Conservation (phyloP, 2,888 invertebrate genomes). For the Thecophora atra region DNA sequence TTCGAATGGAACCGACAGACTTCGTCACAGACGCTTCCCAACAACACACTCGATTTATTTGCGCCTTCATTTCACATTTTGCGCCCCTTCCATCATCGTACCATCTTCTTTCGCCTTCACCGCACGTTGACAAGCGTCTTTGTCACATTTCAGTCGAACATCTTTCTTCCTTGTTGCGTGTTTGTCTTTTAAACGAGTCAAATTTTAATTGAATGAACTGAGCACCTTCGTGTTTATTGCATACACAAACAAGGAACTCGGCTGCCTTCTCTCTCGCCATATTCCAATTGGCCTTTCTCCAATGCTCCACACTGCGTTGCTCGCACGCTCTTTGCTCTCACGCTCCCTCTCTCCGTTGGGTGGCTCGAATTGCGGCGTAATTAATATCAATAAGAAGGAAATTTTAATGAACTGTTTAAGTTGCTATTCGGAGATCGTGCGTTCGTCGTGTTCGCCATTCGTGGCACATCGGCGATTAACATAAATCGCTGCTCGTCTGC, state of each 20-base stretch:
- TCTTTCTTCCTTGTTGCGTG: neutral
- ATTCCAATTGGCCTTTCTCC: too few relatives aligned
- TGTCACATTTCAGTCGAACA: constrained; percentile 12
- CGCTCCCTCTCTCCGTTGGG: too few relatives aligned
- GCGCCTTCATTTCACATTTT: constrained; percentile 41
- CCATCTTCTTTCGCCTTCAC: neutral
- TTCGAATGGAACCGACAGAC: neutral
- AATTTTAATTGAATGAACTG: constrained; percentile 43
- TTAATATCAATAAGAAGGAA: neutral
- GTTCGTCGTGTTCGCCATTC: too few relatives aligned
- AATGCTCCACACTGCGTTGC: too few relatives aligned
- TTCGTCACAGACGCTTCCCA: neutral
- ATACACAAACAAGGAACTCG: neutral
- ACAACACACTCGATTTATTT: constrained; percentile 36
- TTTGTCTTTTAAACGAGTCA: constrained; percentile 38
- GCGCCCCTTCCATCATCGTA: constrained; percentile 20
- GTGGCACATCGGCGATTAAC: too few relatives aligned
- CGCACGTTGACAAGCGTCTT: constrained; percentile 15
- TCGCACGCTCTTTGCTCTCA: too few relatives aligned
- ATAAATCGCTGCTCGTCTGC: neutral
- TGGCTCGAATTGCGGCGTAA: too few relatives aligned
- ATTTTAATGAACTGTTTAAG: constrained; percentile 9
- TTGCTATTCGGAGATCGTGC: neutral
- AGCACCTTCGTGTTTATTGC: constrained; percentile 11
- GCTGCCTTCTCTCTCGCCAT: too few relatives aligned